Conservation (phyloP, 2,113 vertebrate species). For the Orcinus orca region DNA sequence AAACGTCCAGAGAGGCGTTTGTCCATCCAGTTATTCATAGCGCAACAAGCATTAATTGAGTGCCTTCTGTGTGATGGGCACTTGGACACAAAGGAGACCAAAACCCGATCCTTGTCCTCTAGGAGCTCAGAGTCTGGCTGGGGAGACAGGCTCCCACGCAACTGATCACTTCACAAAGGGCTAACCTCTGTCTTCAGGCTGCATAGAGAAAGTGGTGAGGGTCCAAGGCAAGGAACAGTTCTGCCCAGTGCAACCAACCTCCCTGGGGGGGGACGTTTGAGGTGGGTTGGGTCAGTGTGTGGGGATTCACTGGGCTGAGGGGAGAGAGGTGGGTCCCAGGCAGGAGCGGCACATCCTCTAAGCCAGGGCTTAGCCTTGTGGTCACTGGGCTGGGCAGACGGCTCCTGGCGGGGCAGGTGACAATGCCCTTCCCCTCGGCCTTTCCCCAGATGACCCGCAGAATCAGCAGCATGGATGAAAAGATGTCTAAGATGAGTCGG, state of each 20-base stretch:
- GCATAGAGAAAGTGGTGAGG: background rate
- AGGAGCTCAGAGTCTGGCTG: background rate
- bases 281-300: background rate
- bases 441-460: constrained; percentile 20
- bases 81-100: background rate
- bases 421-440: background rate
- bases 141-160: background rate
- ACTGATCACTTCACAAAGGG: background rate
- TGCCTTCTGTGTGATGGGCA: background rate
- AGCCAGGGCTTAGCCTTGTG: background rate
- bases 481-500: constrained; percentile 46
- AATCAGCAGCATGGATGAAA: background rate
- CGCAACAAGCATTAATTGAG: background rate
- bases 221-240: background rate
- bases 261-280: fast-evolving
- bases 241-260: background rate
- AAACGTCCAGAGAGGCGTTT: background rate
- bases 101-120: background rate
- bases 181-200: background rate
- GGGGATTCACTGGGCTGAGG: background rate
- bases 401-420: background rate
- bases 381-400: background rate
- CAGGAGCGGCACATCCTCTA: background rate
- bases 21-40: background rate
- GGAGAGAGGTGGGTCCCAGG: background rate